Evolutionary conservation across 2,888 invertebrate genomes (phyloP), one percentile per base, ranked within the genome.

Genomic region (Drosophila parthenogenetica): DNA sequence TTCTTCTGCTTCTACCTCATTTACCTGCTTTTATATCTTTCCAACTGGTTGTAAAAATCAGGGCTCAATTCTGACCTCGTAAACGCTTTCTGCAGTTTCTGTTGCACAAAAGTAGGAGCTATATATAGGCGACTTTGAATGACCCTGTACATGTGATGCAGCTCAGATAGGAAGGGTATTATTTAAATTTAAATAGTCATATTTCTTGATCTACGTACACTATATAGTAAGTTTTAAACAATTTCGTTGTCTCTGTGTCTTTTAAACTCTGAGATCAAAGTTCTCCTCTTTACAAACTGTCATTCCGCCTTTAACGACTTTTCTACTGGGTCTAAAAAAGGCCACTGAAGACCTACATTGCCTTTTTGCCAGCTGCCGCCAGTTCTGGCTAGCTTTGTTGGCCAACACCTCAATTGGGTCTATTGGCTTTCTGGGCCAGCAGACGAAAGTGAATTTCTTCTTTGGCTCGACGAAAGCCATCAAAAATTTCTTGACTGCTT

Each of bases 341-440:
- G 49, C 48, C 62, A 73, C 55, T 70, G 81, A 83, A 84, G 78
- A 83, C 75, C 81, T 67, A 73, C 77, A 70, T 77, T 74, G 57
- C 59, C 57, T 16, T 22, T 42, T 59, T 67, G 40, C 48, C 43
- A 68, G 57, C 69, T 53, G 66, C 76, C 59, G 53, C 46, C 19
- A 37, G 45, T 46, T 64, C 60, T 54, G 48, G 57, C 71, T 60
- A 67, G 54, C 39, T 59, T 35, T 13, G 35, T 35, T 13, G 35
- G 69, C 57, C 77, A 69, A 68, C 66, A 79, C 79, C 76, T 76
- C 73, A 74, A 78, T 71, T 73, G 79, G 64, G 62, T 85, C 79
- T 79, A 73, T 79, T 69, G 85, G 82, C 75, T 85, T 85, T 81
- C 82, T 85, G 69, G 81, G 80, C 65, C 85, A 70, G 14, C 60